These are phyloP conservation scores for Drosophila navojoa DNA, from an alignment of 1,140 invertebrate genomes.

Conservation along the genomic window DNA sequence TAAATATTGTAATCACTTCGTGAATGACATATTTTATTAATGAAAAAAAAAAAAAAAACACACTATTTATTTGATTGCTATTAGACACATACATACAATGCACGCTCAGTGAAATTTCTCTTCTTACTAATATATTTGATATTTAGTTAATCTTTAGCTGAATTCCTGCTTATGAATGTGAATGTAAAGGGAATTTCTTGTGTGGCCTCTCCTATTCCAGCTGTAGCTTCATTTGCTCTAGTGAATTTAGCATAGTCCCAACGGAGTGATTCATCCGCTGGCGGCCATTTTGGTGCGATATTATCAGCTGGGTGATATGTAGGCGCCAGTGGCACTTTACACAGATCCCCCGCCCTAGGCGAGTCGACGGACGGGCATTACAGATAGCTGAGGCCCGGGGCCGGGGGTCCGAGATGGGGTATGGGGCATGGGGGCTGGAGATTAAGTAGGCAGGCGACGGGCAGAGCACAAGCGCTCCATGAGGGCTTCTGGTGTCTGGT, in stretches of 20 bases:
- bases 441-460: constrained; percentile 60
- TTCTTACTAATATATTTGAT: too few relatives aligned
- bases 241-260: constrained; percentile 23
- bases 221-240: neutral
- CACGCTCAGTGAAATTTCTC: too few relatives aligned
- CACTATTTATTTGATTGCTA: too few relatives aligned
- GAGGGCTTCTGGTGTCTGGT: constrained; percentile 57
- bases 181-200: too few relatives aligned
- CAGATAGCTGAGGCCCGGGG: constrained; percentile 20
- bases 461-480: constrained; percentile 35
- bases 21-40: too few relatives aligned
- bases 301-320: constrained; percentile 71
- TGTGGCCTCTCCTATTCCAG: neutral
- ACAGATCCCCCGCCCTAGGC: constrained; percentile 56
- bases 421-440: constrained; percentile 11
- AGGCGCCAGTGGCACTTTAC: constrained; percentile 77
- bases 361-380: constrained; percentile 47
- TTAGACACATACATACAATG: too few relatives aligned
- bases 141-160: too few relatives aligned
- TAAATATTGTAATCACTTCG: too few relatives aligned
- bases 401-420: neutral
- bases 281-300: constrained; percentile 68
- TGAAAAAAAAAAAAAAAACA: too few relatives aligned
- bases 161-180: neutral
- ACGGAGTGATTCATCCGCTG: constrained; percentile 46